These are phyloP conservation scores for Pediacus dermestoides DNA, from an alignment of 2,888 invertebrate species.

Conservation along the genomic window DNA sequence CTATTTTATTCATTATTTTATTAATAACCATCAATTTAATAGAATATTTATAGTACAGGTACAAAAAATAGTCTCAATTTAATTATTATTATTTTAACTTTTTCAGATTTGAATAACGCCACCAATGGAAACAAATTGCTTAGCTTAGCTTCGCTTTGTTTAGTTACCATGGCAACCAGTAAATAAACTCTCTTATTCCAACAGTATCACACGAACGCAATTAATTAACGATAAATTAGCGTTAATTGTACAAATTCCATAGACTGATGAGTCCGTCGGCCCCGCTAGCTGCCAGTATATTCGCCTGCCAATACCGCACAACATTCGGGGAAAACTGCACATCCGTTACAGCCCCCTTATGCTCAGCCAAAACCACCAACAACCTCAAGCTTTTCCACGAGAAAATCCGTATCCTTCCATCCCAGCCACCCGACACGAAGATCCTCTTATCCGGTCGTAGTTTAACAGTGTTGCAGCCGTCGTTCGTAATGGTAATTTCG, in stretches of 20 bases:
- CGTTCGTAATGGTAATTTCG: constrained; percentile 66
- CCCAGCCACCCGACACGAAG: constrained; percentile 73
- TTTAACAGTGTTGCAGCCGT: constrained; percentile 67
- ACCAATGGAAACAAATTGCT: too few relatives aligned
- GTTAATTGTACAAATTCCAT: constrained; percentile 77
- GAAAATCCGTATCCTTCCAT: constrained; percentile 69
- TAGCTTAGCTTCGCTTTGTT: too few relatives aligned
- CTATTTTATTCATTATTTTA: too few relatives aligned
- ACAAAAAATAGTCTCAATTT: too few relatives aligned
- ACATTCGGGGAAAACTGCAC: constrained; percentile 65
- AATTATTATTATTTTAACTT: too few relatives aligned
- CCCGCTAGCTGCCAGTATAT: constrained; percentile 74
- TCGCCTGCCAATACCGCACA: constrained; percentile 67
- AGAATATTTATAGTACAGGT: too few relatives aligned
- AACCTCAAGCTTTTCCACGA: constrained; percentile 74
- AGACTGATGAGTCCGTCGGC: constrained; percentile 73
- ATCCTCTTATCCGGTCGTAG: constrained; percentile 69
- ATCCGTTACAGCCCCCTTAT: constrained; percentile 68
- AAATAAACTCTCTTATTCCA: too few relatives aligned
- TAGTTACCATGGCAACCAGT: too few relatives aligned
- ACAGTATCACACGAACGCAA: too few relatives aligned
- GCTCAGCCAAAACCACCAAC: constrained; percentile 70
- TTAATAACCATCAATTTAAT: too few relatives aligned
- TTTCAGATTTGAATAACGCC: too few relatives aligned
- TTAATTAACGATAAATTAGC: too few relatives aligned